Conservation (phyloP, 2,888 invertebrate genomes). For the Galerucella calmariensis region DNA sequence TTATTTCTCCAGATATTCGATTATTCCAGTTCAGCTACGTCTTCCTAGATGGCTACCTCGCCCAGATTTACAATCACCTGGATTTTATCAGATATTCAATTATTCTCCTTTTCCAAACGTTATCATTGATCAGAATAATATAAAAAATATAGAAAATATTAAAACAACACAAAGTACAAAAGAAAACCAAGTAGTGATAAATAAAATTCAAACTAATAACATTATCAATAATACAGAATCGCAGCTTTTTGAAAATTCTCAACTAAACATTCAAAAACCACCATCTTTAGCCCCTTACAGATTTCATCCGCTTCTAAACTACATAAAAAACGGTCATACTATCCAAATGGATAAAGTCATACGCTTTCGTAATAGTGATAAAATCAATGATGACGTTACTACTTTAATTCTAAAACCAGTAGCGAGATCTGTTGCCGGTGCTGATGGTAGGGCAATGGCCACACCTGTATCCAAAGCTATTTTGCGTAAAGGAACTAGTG, state of each 20-base stretch:
- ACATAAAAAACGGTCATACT: conserved; percentile 57
- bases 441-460: conserved; percentile 76
- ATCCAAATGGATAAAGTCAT: conserved; percentile 54
- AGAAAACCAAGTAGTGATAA: background rate
- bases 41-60: conserved; percentile 49
- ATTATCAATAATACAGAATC: background rate
- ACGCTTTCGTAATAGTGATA: conserved; percentile 51
- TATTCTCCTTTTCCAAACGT: conserved; percentile 4
- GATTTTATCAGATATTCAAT: conserved; percentile 17
- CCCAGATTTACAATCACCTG: conserved; percentile 15
- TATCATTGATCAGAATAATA: background rate
- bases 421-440: conserved; percentile 74
- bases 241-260: background rate
- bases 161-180: background rate
- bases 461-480: conserved; percentile 76
- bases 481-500: conserved; percentile 70
- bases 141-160: background rate
- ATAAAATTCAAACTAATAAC: background rate
- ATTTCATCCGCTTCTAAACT: conserved; percentile 58
- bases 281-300: conserved; percentile 54
- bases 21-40: conserved; percentile 48
- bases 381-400: conserved; percentile 52
- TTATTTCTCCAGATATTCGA: conserved; percentile 45
- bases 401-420: conserved; percentile 72
- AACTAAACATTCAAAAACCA: conserved; percentile 26